These are phyloP conservation scores for Anser brachyrhynchus DNA, from an alignment of 2,113 vertebrate species.

Conservation along the genomic window DNA sequence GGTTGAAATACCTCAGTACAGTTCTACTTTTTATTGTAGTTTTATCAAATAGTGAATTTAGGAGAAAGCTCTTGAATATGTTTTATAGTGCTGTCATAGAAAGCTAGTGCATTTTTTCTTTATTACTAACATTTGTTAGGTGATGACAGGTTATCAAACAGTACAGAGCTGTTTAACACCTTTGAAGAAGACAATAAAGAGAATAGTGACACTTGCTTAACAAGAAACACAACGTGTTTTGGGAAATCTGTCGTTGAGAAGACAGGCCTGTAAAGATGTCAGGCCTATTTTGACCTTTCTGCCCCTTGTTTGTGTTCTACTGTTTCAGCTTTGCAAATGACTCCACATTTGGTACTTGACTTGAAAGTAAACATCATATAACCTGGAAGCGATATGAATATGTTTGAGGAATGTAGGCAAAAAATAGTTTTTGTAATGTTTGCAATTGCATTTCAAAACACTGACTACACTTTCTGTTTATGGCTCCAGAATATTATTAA, in stretches of 20 bases:
- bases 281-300: not conserved
- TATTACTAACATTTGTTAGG: constrained; percentile 36
- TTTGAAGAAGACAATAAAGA: not conserved
- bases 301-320: not conserved
- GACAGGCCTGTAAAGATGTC: constrained; percentile 18
- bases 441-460: not conserved
- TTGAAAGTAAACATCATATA: not conserved
- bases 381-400: not conserved
- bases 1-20: not conserved
- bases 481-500: not conserved
- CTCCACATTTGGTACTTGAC: not conserved
- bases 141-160: constrained; percentile 42
- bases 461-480: not conserved
- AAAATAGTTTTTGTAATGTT: rapidly evolving
- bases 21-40: not conserved
- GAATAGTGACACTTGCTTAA: constrained; percentile 31
- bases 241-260: constrained; percentile 14
- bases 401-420: not conserved
- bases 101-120: constrained; percentile 28
- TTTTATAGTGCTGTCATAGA: constrained; percentile 2
- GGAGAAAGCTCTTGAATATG: not conserved
- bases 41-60: not conserved
- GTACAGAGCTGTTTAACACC: constrained; percentile 23
- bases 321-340: not conserved
- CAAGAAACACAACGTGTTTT: constrained; percentile 11